These are phyloP conservation scores for Bos taurus DNA, from an alignment of 2,113 vertebrate genomes.

Conservation along the genomic window ARS-UCD2.0 NC_037346.1:38678501-38679000, in stretches of 20 bases:
- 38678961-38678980: background rate
- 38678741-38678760: background rate
- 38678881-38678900: background rate
- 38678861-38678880: background rate
- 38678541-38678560: background rate
- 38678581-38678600: background rate
- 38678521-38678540: background rate
- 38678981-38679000: no score
- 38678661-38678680: background rate
- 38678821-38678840: background rate
- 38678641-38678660: conserved; percentile 22
- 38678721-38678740: background rate
- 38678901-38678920: background rate
- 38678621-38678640: background rate
- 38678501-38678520: background rate
- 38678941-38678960: accelerated
- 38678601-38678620: background rate
- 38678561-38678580: background rate
- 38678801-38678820: background rate
- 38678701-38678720: background rate
- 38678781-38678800: background rate
- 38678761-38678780: background rate
- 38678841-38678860: background rate
- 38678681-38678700: background rate
- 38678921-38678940: background rate